Evolutionary conservation across 2,797 vertebrate genomes (phyloP).

Genomic region (Malurus splendens): DNA sequence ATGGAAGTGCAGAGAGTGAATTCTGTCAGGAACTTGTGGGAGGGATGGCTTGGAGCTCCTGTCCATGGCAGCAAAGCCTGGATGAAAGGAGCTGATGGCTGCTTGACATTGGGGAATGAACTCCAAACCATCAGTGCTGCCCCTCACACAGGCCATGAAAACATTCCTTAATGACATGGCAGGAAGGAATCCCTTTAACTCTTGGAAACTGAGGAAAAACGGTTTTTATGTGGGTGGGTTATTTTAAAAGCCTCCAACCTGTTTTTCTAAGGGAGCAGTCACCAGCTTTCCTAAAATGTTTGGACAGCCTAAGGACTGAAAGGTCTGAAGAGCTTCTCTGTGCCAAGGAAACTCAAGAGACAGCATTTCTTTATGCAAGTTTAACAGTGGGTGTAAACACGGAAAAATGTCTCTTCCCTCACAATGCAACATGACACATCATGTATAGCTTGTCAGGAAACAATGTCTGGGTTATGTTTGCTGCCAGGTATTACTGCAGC

Average conservation of each 20-base stretch:
- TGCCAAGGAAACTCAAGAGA: neutral
- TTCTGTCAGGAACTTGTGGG: neutral
- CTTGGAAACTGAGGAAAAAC: neutral
- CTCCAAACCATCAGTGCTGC: neutral
- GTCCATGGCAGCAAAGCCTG: neutral
- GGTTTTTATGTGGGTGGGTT: neutral
- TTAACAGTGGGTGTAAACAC: slow-evolving; percentile 11
- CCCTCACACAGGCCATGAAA: neutral
- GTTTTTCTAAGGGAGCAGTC: neutral
- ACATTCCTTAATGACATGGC: neutral
- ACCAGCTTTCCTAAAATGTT: neutral
- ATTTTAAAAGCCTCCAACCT: neutral
- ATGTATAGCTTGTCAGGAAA: slow-evolving; percentile 5
- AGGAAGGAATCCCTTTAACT: neutral
- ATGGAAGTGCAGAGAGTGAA: neutral
- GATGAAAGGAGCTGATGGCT: neutral
- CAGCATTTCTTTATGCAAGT: neutral
- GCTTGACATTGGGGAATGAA: neutral
- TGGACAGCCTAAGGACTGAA: neutral
- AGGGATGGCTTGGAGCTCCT: neutral
- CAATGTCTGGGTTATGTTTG: slow-evolving; percentile 1
- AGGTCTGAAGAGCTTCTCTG: neutral
- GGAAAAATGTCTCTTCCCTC: neutral
- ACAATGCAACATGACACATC: neutral
- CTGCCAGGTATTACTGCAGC: neutral